Evolutionary conservation across 1,140 invertebrate genomes (phyloP).

Genomic region (Cydia amplana): DNA sequence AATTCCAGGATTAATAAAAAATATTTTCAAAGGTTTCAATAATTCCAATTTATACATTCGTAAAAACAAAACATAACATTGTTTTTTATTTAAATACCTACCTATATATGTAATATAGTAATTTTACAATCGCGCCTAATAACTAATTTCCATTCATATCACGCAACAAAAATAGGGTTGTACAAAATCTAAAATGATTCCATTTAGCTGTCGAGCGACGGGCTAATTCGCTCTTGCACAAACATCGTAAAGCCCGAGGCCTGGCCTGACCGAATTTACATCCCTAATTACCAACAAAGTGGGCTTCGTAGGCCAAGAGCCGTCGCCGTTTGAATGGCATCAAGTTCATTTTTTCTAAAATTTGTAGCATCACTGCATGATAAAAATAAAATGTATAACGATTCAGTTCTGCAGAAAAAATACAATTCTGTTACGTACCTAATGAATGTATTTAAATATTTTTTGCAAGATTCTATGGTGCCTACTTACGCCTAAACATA

Average conservation of each 20-base stretch:
- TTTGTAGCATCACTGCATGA: too few relatives aligned
- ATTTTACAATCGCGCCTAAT: not conserved
- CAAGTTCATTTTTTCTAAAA: not conserved
- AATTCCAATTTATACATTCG: not conserved
- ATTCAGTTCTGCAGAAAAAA: not conserved
- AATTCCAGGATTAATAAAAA: too few relatives aligned
- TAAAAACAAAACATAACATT: not conserved
- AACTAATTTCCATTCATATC: not conserved
- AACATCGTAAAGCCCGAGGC: conserved; percentile 37
- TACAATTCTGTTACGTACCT: not conserved
- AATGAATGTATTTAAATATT: too few relatives aligned
- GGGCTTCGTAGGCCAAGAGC: conserved; percentile 46
- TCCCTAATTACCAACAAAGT: conserved; percentile 52
- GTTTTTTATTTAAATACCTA: not conserved
- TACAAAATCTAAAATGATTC: conserved; percentile 19
- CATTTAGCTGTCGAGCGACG: conserved; percentile 10
- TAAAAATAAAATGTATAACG: too few relatives aligned
- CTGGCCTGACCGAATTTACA: conserved; percentile 49
- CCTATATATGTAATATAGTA: not conserved
- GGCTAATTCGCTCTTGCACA: conserved; percentile 25
- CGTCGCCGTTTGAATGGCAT: not conserved
- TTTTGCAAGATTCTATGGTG: too few relatives aligned
- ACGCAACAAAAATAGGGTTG: conserved; percentile 11
- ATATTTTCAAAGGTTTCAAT: too few relatives aligned
- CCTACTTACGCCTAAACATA: too few relatives aligned